phyloP scores from a whole-genome alignment of 2,888 invertebrate species.

The Diarsia rubi region DNA sequence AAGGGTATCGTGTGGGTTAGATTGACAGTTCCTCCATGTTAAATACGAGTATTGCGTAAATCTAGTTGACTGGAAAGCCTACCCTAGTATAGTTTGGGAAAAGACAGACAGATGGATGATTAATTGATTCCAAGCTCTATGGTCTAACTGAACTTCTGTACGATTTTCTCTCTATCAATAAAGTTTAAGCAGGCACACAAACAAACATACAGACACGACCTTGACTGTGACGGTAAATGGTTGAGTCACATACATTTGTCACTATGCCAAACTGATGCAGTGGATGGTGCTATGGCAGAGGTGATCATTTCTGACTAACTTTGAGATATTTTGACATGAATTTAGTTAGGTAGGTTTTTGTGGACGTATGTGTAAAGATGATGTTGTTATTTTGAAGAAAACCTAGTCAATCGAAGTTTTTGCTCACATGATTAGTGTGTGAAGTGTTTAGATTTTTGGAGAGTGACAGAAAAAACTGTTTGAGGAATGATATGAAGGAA shows the following conservation, averaged over 20 bases:
- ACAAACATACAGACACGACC: conserved; percentile 56
- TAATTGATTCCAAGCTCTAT: background rate
- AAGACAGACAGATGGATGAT: background rate
- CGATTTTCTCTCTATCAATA: background rate
- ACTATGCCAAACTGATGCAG: conserved; percentile 71
- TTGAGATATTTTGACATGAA: background rate
- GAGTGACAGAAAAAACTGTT: background rate
- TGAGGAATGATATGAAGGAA: too few species aligned
- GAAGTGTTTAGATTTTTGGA: background rate
- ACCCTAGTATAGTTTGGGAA: background rate
- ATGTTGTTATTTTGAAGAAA: background rate
- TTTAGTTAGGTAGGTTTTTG: background rate
- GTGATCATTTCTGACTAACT: conserved; percentile 12
- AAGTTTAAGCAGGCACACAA: conserved; percentile 22
- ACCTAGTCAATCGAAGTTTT: background rate
- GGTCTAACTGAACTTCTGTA: background rate
- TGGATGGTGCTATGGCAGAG: conserved; percentile 68
- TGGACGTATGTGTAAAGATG: too few species aligned
- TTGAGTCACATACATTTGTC: conserved; percentile 59
- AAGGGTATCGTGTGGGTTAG: background rate
- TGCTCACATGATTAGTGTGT: background rate
- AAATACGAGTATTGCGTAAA: background rate
- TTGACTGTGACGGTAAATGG: conserved; percentile 55
- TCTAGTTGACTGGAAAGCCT: background rate
- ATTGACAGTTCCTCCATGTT: background rate